phyloP scores from a whole-genome alignment of 1,140 invertebrate species.

The Xylocopa sonorina region DNA sequence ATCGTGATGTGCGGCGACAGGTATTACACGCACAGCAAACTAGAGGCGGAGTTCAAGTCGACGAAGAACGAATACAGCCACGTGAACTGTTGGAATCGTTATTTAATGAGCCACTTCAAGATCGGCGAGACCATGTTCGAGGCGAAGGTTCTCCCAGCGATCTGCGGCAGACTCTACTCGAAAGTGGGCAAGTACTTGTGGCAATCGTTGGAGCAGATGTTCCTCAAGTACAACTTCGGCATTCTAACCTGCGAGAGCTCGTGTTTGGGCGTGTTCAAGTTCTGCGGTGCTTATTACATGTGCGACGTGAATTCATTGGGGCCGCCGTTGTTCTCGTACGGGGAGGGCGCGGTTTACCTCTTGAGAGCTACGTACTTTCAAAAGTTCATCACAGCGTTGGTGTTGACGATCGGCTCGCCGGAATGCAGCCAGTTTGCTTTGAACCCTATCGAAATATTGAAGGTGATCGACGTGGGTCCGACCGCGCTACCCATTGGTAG shows the following conservation, averaged over 20 bases:
- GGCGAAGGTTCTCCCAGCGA: conserved; percentile 55
- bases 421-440: conserved; percentile 71
- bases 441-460: conserved; percentile 70
- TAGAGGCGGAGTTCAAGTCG: conserved; percentile 54
- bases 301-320: conserved; percentile 71
- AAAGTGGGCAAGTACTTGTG: conserved; percentile 60
- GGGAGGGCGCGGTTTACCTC: conserved; percentile 66
- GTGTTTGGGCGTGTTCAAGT: conserved; percentile 72
- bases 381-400: conserved; percentile 65
- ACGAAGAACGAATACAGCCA: conserved; percentile 33
- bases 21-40: conserved; percentile 68
- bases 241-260: conserved; percentile 71
- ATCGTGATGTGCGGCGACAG: conserved; percentile 73
- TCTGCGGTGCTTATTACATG: conserved; percentile 72
- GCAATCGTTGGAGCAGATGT: conserved; percentile 64
- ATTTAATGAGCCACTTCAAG: conserved; percentile 61
- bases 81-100: conserved; percentile 43
- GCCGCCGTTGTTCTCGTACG: conserved; percentile 70
- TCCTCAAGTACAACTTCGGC: conserved; percentile 65
- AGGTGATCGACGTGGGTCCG: conserved; percentile 56
- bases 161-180: conserved; percentile 65
- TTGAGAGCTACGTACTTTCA: conserved; percentile 66
- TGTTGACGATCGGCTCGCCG: conserved; percentile 68
- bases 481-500: not conserved
- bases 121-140: conserved; percentile 72